These are phyloP conservation scores for Labroides dimidiatus DNA, from an alignment of 2,797 vertebrate species.

Conservation along the genomic window DNA sequence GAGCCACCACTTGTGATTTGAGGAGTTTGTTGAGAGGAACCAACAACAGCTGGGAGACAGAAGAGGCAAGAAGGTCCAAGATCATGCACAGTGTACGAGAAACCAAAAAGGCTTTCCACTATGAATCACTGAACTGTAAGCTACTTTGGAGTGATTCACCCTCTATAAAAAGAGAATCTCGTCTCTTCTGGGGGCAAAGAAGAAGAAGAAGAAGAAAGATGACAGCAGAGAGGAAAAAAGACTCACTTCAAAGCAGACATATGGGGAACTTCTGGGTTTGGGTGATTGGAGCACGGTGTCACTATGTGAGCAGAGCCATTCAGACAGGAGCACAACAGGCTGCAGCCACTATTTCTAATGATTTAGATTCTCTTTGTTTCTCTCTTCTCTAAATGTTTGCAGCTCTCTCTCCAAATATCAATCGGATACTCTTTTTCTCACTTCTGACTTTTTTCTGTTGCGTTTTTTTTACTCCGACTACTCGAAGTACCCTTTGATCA, in stretches of 20 bases:
- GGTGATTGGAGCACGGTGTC: slow-evolving; percentile 16
- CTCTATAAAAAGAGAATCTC: slow-evolving; percentile 13
- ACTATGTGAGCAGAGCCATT: background rate
- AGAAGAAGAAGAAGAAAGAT: slow-evolving; percentile 14
- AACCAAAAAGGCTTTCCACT: slow-evolving; percentile 52
- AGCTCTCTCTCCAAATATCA: no score
- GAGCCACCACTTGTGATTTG: slow-evolving; percentile 9
- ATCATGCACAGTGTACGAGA: slow-evolving; percentile 39
- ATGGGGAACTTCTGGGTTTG: slow-evolving; percentile 27
- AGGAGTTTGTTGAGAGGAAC: slow-evolving; percentile 19
- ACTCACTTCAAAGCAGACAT: slow-evolving; percentile 46
- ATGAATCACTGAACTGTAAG: slow-evolving; percentile 49
- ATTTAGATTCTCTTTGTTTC: slow-evolving; percentile 3
- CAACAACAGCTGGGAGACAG: slow-evolving; percentile 16
- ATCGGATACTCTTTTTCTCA: background rate
- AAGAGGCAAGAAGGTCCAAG: slow-evolving; percentile 14
- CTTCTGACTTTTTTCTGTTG: background rate
- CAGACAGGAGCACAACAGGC: background rate
- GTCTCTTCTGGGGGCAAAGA: slow-evolving; percentile 12
- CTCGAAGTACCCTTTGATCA: background rate
- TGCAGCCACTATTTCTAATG: slow-evolving; percentile 15
- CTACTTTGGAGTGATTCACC: slow-evolving; percentile 5
- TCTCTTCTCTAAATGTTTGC: background rate
- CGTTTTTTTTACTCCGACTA: background rate
- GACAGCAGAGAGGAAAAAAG: background rate